phyloP scores from a whole-genome alignment of 2,113 vertebrate genomes.

The Herpailurus yagouaroundi region DNA sequence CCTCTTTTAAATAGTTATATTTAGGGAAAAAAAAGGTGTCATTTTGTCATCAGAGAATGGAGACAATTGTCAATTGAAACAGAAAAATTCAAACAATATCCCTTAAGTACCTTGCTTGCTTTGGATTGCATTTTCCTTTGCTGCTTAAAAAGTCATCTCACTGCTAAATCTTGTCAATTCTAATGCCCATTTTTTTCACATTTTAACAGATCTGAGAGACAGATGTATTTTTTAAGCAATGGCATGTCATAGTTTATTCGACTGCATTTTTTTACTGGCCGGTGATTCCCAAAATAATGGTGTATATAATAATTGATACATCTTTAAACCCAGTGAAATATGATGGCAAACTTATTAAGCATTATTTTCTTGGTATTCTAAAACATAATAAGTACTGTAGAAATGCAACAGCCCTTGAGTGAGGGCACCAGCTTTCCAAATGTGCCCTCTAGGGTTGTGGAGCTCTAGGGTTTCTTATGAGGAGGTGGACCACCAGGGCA shows the following conservation, averaged over 20 bases:
- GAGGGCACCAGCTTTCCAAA: not conserved
- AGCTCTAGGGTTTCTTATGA: not conserved
- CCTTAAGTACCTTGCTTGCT: not conserved
- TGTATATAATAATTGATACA: not conserved
- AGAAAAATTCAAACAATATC: not conserved
- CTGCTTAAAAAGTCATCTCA: not conserved
- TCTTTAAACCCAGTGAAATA: slow-evolving; percentile 2
- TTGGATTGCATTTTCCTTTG: not conserved
- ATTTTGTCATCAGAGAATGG: not conserved
- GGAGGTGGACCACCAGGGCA: not conserved
- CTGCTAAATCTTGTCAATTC: not conserved
- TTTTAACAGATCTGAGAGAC: not conserved
- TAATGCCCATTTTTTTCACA: not conserved
- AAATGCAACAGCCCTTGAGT: not conserved
- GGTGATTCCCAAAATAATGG: not conserved
- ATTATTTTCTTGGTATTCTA: not conserved
- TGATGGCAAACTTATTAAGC: not conserved
- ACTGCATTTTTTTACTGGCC: not conserved
- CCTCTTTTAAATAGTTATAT: not conserved
- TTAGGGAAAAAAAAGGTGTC: not conserved
- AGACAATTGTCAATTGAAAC: not conserved
- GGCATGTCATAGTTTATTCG: not conserved
- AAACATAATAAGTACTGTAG: not conserved
- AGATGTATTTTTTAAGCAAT: not conserved
- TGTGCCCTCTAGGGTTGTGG: not conserved